phyloP scores from a whole-genome alignment of 2,888 invertebrate genomes.

The Meghimatium bilineatum region DNA sequence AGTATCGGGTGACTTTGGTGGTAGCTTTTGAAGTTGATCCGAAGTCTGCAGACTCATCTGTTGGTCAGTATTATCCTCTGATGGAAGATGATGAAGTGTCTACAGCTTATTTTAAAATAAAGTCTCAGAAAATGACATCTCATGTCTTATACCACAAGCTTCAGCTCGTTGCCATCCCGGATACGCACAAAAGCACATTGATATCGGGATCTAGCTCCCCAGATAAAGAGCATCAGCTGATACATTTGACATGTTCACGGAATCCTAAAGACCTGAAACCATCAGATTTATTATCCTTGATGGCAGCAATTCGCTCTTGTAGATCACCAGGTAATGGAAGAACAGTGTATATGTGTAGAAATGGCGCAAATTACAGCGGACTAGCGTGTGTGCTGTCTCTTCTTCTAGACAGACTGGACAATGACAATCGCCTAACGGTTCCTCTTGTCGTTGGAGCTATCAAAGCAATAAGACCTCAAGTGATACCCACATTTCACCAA shows the following conservation, averaged over 20 bases:
- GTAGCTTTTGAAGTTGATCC: constrained; percentile 2
- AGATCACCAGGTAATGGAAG: background rate
- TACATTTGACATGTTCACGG: background rate
- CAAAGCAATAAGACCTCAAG: constrained; percentile 6
- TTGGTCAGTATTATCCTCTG: background rate
- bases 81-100: background rate
- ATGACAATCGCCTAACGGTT: constrained; percentile 5
- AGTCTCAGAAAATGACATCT: background rate
- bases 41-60: background rate
- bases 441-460: constrained; percentile 17
- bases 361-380: constrained; percentile 8
- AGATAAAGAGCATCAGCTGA: background rate
- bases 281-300: background rate
- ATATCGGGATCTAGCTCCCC: background rate
- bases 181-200: background rate
- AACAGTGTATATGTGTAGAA: constrained; percentile 5
- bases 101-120: background rate
- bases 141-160: background rate
- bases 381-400: constrained; percentile 6
- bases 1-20: constrained; percentile 4
- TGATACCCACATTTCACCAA: background rate
- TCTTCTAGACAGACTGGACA: constrained; percentile 4
- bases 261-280: background rate
- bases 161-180: background rate
- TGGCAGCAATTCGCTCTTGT: background rate